These are phyloP conservation scores for Saguinus oedipus DNA, from an alignment of 2,797 vertebrate species.

Conservation along the genomic window DNA sequence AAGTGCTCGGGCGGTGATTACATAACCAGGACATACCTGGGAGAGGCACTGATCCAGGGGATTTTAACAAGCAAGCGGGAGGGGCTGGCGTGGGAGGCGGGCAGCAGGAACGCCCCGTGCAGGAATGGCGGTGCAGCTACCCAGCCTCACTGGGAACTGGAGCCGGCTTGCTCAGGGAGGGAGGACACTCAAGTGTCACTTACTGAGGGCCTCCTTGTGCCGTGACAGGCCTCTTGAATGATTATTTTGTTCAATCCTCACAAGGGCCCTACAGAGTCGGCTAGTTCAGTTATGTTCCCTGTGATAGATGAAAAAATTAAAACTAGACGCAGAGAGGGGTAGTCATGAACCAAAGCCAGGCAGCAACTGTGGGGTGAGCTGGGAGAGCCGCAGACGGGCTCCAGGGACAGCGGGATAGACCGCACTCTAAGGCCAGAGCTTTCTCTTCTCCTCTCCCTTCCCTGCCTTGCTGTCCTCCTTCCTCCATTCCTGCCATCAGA, in stretches of 20 bases:
- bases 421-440: fast-evolving
- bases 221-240: fast-evolving
- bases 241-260: neutral
- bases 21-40: slow-evolving; percentile 83
- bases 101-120: neutral
- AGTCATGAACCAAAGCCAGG: fast-evolving
- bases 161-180: neutral
- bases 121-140: slow-evolving; percentile 18
- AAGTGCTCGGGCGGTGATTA: slow-evolving; percentile 76
- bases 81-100: neutral
- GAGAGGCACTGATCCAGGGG: slow-evolving; percentile 72
- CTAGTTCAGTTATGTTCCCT: no score
- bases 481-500: neutral
- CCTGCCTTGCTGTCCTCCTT: no score
- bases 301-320: neutral
- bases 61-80: neutral
- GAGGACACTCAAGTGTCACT: neutral
- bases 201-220: neutral
- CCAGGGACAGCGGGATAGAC: no score
- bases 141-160: neutral
- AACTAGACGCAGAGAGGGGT: neutral
- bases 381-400: neutral
- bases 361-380: neutral
- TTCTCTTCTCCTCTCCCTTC: neutral
- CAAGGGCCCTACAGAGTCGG: fast-evolving